These are phyloP conservation scores for Lepilemur ruficaudatus DNA, from an alignment of 2,797 vertebrate species.

Conservation along the genomic window DNA sequence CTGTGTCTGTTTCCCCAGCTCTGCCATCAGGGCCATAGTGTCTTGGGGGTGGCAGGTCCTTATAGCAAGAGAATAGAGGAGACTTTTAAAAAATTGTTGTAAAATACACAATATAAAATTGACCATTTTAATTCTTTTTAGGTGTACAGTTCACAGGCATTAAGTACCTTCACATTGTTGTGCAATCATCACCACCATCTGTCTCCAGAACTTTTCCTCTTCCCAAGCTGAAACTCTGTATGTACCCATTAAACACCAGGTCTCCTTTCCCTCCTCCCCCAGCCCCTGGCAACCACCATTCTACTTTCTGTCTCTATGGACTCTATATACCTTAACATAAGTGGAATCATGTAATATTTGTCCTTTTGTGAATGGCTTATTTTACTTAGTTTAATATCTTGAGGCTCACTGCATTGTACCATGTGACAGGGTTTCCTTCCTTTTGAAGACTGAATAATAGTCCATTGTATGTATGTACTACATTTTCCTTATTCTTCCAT, in stretches of 20 bases:
- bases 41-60: background rate
- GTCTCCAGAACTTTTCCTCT: background rate
- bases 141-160: background rate
- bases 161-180: background rate
- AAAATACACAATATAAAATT: background rate
- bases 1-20: background rate
- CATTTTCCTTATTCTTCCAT: background rate
- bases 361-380: background rate
- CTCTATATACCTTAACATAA: background rate
- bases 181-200: rapidly evolving
- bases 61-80: background rate
- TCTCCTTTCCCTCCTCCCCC: rapidly evolving
- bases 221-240: background rate
- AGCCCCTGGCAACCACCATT: background rate
- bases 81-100: background rate
- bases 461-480: background rate
- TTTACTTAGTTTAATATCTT: background rate
- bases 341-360: background rate
- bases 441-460: background rate
- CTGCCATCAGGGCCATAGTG: background rate
- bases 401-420: background rate
- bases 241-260: background rate
- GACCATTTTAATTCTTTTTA: background rate
- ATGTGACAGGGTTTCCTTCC: background rate
- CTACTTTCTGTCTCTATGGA: background rate